Base-by-base conservation (phyloP, 2,113 vertebrate genomes). In the Cavia porcellus region DNA sequence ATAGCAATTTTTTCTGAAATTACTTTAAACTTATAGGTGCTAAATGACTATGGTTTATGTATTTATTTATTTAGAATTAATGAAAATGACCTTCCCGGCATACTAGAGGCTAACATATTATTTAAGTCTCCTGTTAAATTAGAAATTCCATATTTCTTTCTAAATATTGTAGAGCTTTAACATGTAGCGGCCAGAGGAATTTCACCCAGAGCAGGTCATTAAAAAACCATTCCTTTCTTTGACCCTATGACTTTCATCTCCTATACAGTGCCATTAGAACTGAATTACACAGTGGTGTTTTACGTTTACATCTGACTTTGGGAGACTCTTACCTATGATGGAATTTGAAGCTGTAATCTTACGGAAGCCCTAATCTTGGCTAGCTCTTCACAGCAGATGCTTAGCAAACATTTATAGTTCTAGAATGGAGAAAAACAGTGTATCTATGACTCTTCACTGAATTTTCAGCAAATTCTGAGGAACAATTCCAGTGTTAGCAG, bases 21-120 rank as follows among this genome's bases (percentile, higher is more conserved):
- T 92, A 77, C 17, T 92, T 85, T 28, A 93, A 68, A 5, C 87
- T 68, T 84, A 3, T 64, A 74, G 83, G 22, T 87, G 50, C 14
- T 55, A 45, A 72, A 91, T 90, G 62, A n/a, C 55, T 20, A 72
- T 59, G 42, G 24, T 22, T 59, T 50, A 15, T 88, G n/a, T 88
- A 93, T 95, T 93, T 74, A 92, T 91, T 89, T 96, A 77, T 90
- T 72, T 75, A 70, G 2, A 96, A 94, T 77, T 77, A 92, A 79
- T 28, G 79, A 85, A 90, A 52, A 92, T 93, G 64, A 52, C 28
- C 10, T 95, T 90, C 12, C 19, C 19, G 45, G 47, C 88, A 87
- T 32, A 59, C 28, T 19, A 72, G 38, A 90, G 35, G 35, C 89
- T 81, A 90, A 35, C 8, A 79, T 22, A 68, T 25, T 79, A 90